Conservation (phyloP, 2,113 vertebrate genomes). For the Phrynosoma blainvillii region DNA sequence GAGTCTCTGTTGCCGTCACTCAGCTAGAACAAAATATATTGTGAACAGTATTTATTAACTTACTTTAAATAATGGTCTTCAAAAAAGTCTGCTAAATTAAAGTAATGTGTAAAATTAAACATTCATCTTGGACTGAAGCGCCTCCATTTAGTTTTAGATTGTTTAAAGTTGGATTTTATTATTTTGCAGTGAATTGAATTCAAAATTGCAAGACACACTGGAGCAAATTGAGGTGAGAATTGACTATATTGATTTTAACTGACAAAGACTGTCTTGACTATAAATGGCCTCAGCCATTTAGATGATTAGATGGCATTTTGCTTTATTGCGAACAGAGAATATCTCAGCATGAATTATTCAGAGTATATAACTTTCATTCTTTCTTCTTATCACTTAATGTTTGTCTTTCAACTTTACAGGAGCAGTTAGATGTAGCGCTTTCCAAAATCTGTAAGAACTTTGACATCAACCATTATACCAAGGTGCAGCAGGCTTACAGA, state of each 20-base stretch:
- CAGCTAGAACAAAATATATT: not conserved
- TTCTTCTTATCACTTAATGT: slow-evolving; percentile 27
- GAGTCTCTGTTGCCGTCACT: not conserved
- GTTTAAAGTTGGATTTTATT: slow-evolving; percentile 43
- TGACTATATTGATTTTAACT: not conserved
- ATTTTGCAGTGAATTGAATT: slow-evolving; percentile 90
- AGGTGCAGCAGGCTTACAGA: slow-evolving; percentile 94
- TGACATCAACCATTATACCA: slow-evolving; percentile 94
- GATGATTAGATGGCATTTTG: not conserved
- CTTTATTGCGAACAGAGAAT: not conserved
- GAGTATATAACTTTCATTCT: slow-evolving; percentile 19
- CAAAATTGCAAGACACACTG: slow-evolving; percentile 97
- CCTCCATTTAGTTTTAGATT: not conserved
- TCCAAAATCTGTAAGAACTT: slow-evolving; percentile 99
- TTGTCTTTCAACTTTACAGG: slow-evolving; percentile 74
- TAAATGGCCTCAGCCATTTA: not conserved
- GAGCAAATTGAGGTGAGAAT: slow-evolving; percentile 95
- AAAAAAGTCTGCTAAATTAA: not conserved
- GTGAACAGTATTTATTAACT: not conserved
- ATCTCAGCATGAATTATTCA: not conserved
- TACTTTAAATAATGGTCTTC: not conserved
- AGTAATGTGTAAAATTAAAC: not conserved
- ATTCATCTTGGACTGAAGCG: not conserved
- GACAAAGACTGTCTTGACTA: not conserved
- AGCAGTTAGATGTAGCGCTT: slow-evolving; percentile 94